Conservation (phyloP, 2,888 invertebrate genomes). For the Leucophora obtusa region DNA sequence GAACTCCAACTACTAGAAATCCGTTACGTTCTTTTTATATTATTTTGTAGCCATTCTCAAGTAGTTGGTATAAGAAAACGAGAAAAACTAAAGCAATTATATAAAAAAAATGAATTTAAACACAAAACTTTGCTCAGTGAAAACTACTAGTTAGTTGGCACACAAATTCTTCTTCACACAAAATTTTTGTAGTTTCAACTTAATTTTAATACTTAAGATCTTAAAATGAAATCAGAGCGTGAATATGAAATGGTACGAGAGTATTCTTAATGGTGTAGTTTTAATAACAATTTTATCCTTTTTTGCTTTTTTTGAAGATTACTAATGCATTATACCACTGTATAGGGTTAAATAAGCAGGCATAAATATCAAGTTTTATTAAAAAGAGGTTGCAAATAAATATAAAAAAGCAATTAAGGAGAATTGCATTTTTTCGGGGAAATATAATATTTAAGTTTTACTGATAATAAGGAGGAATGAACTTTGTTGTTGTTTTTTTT, state of each 20-base stretch:
- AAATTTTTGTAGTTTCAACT: slow-evolving; percentile 42
- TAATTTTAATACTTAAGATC: slow-evolving; percentile 57
- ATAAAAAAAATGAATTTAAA: neutral
- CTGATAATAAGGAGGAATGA: no score
- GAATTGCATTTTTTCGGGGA: slow-evolving; percentile 24
- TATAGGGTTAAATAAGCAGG: slow-evolving; percentile 49
- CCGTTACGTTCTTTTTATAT: neutral
- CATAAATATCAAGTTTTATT: slow-evolving; percentile 23
- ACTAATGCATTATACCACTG: slow-evolving; percentile 49
- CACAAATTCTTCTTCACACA: neutral
- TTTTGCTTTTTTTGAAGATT: neutral
- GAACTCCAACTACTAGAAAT: neutral
- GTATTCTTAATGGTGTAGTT: slow-evolving; percentile 52
- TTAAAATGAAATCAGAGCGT: slow-evolving; percentile 63
- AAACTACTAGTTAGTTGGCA: slow-evolving; percentile 37
- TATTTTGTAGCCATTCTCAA: slow-evolving; percentile 2
- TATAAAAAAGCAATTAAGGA: slow-evolving; percentile 49
- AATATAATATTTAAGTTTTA: no score
- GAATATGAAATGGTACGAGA: slow-evolving; percentile 51
- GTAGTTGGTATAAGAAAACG: neutral
- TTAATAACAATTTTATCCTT: slow-evolving; percentile 32
- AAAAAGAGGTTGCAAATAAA: slow-evolving; percentile 4
- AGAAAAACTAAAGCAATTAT: neutral
- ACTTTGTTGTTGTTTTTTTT: no score
- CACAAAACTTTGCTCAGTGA: neutral